phyloP scores from a whole-genome alignment of 2,888 invertebrate species.

The Rhingia rostrata region DNA sequence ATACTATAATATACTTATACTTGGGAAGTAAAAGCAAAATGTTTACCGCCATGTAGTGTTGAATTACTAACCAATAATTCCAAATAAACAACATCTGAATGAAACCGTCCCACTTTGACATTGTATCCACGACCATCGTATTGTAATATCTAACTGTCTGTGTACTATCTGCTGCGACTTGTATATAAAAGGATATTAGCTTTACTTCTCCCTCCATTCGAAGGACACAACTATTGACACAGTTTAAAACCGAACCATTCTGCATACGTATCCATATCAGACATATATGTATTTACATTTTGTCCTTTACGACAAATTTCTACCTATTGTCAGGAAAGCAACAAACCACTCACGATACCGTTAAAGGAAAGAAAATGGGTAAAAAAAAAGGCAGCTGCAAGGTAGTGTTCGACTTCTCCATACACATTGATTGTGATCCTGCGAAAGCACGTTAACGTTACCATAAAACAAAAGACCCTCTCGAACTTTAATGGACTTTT shows the following conservation, averaged over 20 bases:
- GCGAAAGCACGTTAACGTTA: neutral
- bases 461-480: slow-evolving; percentile 64
- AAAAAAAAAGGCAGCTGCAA: slow-evolving; percentile 64
- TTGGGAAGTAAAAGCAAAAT: no score
- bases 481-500: slow-evolving; percentile 58
- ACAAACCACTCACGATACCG: slow-evolving; percentile 27
- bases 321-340: slow-evolving; percentile 45
- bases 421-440: slow-evolving; percentile 58
- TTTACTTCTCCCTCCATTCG: neutral
- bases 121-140: no score
- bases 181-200: neutral
- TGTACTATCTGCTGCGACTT: slow-evolving; percentile 4
- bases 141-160: no score
- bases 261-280: slow-evolving; percentile 12
- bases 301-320: slow-evolving; percentile 61
- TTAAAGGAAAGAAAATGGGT: slow-evolving; percentile 20
- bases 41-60: no score
- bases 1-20: no score
- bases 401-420: slow-evolving; percentile 33
- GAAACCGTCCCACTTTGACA: no score
- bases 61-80: no score
- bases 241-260: slow-evolving; percentile 48
- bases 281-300: slow-evolving; percentile 13
- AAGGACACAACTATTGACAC: slow-evolving; percentile 64
- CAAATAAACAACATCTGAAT: no score